Evolutionary conservation across 2,797 vertebrate genomes (phyloP).

Genomic region (Amphiprion clarkii): DNA sequence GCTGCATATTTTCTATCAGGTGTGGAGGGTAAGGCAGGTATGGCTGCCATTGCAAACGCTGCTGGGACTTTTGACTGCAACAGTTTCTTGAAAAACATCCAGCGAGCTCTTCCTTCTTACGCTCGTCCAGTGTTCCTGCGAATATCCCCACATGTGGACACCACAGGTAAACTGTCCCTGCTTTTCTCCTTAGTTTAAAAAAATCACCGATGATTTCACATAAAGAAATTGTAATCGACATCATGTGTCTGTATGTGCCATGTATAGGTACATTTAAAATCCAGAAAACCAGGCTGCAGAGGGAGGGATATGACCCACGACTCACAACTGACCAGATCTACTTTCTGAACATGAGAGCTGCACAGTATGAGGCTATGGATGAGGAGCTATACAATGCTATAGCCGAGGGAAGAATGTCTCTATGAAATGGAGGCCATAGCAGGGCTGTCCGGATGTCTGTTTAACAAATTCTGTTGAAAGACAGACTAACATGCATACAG

Average conservation of each 20-base stretch:
- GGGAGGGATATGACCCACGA: conserved; percentile 89
- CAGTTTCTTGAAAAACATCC: conserved; percentile 86
- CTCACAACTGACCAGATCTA: conserved; percentile 89
- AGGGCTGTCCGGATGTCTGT: conserved; percentile 33
- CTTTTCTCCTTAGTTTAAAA: neutral
- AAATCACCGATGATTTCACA: neutral
- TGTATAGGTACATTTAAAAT: conserved; percentile 94
- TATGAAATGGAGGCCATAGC: conserved; percentile 79
- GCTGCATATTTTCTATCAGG: conserved; percentile 75
- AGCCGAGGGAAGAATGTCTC: conserved; percentile 83
- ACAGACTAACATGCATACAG: conserved; percentile 7
- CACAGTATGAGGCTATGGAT: conserved; percentile 85
- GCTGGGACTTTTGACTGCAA: conserved; percentile 84
- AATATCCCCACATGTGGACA: conserved; percentile 91
- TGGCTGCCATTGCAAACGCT: conserved; percentile 92
- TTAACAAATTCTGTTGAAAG: conserved; percentile 41
- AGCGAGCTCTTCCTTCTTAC: conserved; percentile 89
- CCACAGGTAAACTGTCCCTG: conserved; percentile 86
- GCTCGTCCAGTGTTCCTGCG: conserved; percentile 93
- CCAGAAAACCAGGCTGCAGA: conserved; percentile 93
- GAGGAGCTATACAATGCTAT: conserved; percentile 85
- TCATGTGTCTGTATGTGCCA: conserved; percentile 24
- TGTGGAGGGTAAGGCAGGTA: conserved; percentile 94
- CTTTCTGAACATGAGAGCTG: conserved; percentile 88
- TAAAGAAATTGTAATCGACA: neutral